Conservation (phyloP, 2,113 vertebrate species). For the Orthonyx spaldingii region DNA sequence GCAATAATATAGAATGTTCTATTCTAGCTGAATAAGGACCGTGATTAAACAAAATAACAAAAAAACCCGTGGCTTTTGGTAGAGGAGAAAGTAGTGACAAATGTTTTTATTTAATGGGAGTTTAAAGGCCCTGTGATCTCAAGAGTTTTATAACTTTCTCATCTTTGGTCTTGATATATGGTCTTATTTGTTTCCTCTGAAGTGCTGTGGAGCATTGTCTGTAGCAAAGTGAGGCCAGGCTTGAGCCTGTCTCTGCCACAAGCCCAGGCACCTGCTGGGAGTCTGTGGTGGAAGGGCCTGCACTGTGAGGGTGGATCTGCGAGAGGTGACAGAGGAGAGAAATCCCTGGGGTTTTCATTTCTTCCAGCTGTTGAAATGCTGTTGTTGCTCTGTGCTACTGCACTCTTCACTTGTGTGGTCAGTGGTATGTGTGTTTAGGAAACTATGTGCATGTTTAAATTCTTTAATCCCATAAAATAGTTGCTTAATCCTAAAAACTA, state of each 20-base stretch:
- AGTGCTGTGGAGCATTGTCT: not conserved
- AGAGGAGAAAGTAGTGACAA: not conserved
- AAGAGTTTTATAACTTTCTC: not conserved
- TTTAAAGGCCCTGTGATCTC: not conserved
- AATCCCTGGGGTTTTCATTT: not conserved
- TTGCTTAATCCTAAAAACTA: not conserved
- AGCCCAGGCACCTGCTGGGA: not conserved
- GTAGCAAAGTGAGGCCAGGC: not conserved
- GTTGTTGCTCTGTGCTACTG: not conserved
- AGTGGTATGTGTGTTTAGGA: not conserved
- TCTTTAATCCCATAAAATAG: not conserved
- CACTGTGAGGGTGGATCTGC: fast-evolving
- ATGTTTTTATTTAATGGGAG: not conserved
- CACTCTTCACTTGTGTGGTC: not conserved
- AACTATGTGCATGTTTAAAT: not conserved
- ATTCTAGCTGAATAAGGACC: not conserved
- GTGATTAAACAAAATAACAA: not conserved
- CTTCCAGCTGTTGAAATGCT: not conserved
- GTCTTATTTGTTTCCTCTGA: not conserved
- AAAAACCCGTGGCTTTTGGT: not conserved
- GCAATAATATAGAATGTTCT: not conserved
- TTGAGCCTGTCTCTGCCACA: not conserved
- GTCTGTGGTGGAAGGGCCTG: not conserved
- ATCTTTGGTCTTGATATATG: not conserved
- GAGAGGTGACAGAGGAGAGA: not conserved